Evolutionary conservation across 2,113 vertebrate species (phyloP), one percentile per base, ranked within the genome.

Genomic region (Numida meleagris): DNA sequence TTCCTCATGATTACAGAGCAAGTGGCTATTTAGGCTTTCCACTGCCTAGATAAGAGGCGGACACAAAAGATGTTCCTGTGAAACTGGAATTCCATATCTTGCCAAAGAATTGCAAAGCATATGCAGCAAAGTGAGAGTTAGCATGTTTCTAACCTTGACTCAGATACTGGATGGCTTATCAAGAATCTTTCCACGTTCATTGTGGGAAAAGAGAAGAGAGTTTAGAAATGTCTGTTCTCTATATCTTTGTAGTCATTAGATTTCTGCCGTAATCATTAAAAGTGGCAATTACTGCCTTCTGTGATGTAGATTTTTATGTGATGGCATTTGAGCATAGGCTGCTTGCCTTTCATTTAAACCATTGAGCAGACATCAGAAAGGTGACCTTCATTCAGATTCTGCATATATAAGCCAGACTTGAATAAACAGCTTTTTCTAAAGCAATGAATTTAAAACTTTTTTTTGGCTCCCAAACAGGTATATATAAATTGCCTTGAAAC

Each of bases 401-500:
- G 38, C 21, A 18, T 77, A 12, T 12, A 3, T 51, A 67, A 67
- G 40, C 27, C 48, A 73, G 40, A 23, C 46, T 79, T 85, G 58
- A 62, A 82, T 75, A 73, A 82, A 75, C 18, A 82, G 14, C 27
- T 88, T 86, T 72, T 34, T 72, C 4, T 53, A 86, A 91, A 88
- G 14, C 75, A 78, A 12, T 89, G 36, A 62, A 77, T 42, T 25
- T 19, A 71, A 70, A 51, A 10, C 9, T 46, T 55, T 12, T 75
- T 59, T 48, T 79, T 40, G 9, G 7, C 17, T 93, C 73, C 55
- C 76, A 65, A 86, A 62, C 94, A 99, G 99, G 67, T 88, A 36
- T 84, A 95, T 97, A 85, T 98, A 90, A 97, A 98, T 86, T 98
- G 95, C 89, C 97, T 98, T 59, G 98, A 98, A 97, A 97, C 92